Evolutionary conservation across 2,797 vertebrate genomes (phyloP).

Genomic region (Gallinago stenura): DNA sequence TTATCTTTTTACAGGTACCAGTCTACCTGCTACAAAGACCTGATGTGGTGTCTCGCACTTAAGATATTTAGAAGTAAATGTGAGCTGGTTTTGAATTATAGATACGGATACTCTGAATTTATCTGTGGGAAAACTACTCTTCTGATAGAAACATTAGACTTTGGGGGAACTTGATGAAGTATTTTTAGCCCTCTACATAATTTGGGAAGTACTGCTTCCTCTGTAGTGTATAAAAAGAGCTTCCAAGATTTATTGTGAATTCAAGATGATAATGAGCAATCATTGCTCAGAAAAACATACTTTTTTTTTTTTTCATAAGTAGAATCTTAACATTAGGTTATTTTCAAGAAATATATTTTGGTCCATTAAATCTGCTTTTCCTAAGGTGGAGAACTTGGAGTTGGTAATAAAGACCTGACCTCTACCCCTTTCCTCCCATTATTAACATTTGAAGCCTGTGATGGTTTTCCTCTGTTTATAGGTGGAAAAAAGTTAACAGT

Average conservation of each 20-base stretch:
- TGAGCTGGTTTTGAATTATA: background rate
- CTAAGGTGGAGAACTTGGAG: background rate
- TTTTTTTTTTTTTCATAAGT: background rate
- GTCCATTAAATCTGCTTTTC: background rate
- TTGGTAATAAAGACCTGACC: background rate
- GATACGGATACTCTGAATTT: background rate
- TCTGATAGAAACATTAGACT: background rate
- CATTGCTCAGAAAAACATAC: background rate
- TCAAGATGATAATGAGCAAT: background rate
- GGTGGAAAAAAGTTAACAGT: background rate
- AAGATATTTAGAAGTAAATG: background rate
- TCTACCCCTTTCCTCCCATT: background rate
- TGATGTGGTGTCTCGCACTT: background rate
- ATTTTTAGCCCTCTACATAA: background rate
- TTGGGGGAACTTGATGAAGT: background rate
- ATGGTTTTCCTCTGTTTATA: constrained; percentile 13
- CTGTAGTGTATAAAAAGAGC: background rate
- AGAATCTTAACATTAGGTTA: background rate
- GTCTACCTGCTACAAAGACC: background rate
- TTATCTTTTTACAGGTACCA: background rate
- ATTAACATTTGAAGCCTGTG: background rate
- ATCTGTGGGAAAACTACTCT: background rate
- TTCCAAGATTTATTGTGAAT: background rate
- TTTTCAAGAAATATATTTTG: background rate
- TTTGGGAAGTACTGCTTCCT: background rate